phyloP scores from a whole-genome alignment of 2,113 vertebrate genomes.

The Acanthisitta chloris region DNA sequence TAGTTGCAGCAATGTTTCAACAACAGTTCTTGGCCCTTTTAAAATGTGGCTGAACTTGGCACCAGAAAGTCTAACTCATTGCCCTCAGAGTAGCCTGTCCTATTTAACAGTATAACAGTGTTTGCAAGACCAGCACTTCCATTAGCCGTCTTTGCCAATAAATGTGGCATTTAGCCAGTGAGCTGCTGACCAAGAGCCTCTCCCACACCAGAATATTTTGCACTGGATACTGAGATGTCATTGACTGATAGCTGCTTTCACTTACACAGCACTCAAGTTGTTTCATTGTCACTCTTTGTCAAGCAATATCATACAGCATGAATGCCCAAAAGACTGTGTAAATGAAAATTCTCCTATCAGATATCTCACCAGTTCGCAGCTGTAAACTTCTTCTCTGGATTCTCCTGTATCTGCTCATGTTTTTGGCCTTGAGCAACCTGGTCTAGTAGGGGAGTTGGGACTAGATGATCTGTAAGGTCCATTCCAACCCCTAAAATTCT shows the following conservation, averaged over 20 bases:
- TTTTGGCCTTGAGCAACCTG: no score
- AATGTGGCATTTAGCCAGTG: neutral
- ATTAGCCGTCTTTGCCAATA: neutral
- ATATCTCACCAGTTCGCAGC: neutral
- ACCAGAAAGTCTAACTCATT: neutral
- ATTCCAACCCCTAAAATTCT: no score
- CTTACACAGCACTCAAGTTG: neutral
- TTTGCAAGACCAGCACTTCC: neutral
- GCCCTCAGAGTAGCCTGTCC: neutral
- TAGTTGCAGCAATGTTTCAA: neutral
- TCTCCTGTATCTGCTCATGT: neutral
- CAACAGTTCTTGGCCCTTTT: rapidly evolving
- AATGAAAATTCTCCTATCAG: neutral
- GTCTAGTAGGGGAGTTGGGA: no score
- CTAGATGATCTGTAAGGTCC: no score
- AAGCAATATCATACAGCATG: neutral
- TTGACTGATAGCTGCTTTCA: neutral
- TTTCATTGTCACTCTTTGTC: neutral
- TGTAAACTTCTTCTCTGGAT: neutral
- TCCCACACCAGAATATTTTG: neutral
- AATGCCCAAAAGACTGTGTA: neutral
- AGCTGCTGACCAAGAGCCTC: neutral
- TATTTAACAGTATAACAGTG: neutral
- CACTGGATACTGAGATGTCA: neutral
- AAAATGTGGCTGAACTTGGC: neutral